phyloP scores from a whole-genome alignment of 1,140 invertebrate species.

The Contarinia nasturtii region DNA sequence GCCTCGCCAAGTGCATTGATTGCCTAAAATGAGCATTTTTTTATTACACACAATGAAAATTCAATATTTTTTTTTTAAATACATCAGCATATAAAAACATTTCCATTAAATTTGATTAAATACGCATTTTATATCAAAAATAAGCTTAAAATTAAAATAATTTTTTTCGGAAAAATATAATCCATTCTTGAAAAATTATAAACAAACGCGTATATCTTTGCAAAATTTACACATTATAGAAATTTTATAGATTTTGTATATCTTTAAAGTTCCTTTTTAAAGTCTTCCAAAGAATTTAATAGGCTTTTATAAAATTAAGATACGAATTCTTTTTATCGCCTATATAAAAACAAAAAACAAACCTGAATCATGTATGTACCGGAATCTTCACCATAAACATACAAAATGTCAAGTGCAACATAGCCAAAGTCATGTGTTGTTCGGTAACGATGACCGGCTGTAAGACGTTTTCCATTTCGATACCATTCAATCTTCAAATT shows the following conservation, averaged over 20 bases:
- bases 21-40: constrained; percentile 75
- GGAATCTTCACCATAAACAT: constrained; percentile 82
- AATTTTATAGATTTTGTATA: background rate
- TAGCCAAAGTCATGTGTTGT: constrained; percentile 92
- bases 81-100: constrained; percentile 27
- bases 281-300: no score
- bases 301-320: no score
- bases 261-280: no score
- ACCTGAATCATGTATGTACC: constrained; percentile 62
- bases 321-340: background rate
- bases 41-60: no score
- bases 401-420: constrained; percentile 83
- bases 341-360: background rate
- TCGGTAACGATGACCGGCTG: constrained; percentile 68
- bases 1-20: constrained; percentile 82
- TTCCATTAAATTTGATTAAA: background rate
- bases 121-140: no score
- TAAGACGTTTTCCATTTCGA: constrained; percentile 61
- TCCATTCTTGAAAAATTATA: no score
- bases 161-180: no score
- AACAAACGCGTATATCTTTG: no score
- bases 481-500: constrained; percentile 93
- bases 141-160: no score
- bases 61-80: no score
- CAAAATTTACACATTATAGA: no score